Evolutionary conservation across 2,888 invertebrate species (phyloP).

Genomic region (Tinea pellionella): DNA sequence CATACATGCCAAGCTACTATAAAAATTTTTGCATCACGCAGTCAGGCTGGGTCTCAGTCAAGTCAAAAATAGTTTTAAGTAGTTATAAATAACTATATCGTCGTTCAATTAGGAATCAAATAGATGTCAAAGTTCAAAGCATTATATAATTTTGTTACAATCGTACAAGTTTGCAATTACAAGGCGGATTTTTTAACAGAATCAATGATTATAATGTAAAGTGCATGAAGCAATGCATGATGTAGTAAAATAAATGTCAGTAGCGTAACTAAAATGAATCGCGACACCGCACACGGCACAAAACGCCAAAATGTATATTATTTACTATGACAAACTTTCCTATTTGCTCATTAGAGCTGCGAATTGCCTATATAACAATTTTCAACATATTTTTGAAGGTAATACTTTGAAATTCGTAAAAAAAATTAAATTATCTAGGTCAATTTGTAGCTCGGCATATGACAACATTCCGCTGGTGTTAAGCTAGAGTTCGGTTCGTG

Average conservation of each 20-base stretch:
- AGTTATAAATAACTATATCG: too few relatives aligned
- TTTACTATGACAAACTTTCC: neutral
- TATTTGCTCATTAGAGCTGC: neutral
- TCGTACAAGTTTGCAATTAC: neutral
- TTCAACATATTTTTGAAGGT: neutral
- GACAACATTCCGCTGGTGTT: too few relatives aligned
- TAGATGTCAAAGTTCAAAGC: neutral
- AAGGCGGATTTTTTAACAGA: neutral
- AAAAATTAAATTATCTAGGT: neutral
- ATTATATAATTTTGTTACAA: neutral
- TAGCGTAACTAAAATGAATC: neutral
- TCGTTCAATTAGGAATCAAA: too few relatives aligned
- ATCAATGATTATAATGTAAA: neutral
- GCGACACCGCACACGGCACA: neutral
- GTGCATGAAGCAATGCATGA: neutral
- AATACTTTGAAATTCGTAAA: too few relatives aligned
- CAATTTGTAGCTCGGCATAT: too few relatives aligned
- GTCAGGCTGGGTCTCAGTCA: too few relatives aligned
- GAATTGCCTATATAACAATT: neutral
- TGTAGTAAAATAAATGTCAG: neutral
- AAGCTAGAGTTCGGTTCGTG: too few relatives aligned
- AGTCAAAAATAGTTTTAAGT: too few relatives aligned
- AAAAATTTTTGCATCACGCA: too few relatives aligned
- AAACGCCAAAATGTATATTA: neutral
- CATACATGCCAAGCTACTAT: too few relatives aligned